Evolutionary conservation across 2,797 vertebrate genomes (phyloP).

Genomic region (Sebastes cheni): DNA sequence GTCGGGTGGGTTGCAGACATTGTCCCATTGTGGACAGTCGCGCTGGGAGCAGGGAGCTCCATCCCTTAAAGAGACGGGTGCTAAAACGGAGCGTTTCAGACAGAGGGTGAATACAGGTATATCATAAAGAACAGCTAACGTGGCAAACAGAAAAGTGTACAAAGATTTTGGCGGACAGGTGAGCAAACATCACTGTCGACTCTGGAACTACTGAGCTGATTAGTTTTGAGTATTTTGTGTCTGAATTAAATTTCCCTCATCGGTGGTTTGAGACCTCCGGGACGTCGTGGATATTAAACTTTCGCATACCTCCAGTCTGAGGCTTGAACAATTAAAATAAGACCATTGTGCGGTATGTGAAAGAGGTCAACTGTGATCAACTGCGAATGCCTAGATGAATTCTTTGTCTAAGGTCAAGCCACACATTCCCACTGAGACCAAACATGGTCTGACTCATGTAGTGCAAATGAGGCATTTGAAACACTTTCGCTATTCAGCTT

Average conservation of each 20-base stretch:
- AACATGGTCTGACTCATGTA: constrained; percentile 74
- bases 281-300: constrained; percentile 39
- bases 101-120: too few relatives aligned
- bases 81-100: too few relatives aligned
- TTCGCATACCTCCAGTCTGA: constrained; percentile 57
- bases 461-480: constrained; percentile 80
- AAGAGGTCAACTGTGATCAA: constrained; percentile 64
- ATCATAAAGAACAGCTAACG: not conserved
- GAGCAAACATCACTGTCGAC: not conserved
- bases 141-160: not conserved
- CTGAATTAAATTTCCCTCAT: constrained; percentile 20
- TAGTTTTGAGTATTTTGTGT: not conserved
- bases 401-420: constrained; percentile 72
- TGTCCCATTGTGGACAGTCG: too few relatives aligned
- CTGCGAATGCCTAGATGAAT: constrained; percentile 65
- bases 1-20: too few relatives aligned
- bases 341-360: constrained; percentile 62
- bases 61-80: fast-evolving
- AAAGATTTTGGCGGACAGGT: not conserved
- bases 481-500: constrained; percentile 75
- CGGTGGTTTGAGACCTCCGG: constrained; percentile 39
- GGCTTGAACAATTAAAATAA: constrained; percentile 69
- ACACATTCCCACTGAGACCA: constrained; percentile 68
- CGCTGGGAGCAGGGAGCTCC: too few relatives aligned
- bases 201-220: not conserved